Percentiles rank a stretch among this genome's conserved stretches.
Evolutionary conservation across 2,113 vertebrate species (phyloP).

Genomic region (Mesocricetus auratus): DNA sequence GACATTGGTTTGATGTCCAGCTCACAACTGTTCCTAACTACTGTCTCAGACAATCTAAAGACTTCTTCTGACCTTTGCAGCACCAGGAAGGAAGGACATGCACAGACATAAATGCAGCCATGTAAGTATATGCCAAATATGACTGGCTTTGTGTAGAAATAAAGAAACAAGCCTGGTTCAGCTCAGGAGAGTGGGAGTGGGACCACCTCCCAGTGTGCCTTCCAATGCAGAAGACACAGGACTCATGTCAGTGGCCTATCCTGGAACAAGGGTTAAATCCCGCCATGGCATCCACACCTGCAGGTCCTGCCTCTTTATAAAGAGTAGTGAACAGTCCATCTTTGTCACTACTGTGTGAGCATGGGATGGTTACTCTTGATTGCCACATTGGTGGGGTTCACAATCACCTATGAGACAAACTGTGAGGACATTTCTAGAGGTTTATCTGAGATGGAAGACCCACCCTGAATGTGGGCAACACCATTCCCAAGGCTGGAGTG

Average conservation of each 20-base stretch:
- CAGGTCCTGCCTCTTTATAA: neutral
- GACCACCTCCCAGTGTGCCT: neutral
- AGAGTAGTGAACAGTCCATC: neutral
- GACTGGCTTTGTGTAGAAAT: neutral
- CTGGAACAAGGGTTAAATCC: neutral
- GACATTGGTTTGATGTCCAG: neutral
- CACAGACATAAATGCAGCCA: neutral
- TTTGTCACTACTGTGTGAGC: neutral
- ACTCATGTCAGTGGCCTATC: fast-evolving
- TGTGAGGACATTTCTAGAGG: neutral
- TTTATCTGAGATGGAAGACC: neutral
- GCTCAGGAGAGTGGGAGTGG: fast-evolving
- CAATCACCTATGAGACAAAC: neutral
- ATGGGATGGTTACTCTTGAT: too few relatives aligned
- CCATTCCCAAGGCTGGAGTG: too few relatives aligned
- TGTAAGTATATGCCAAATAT: too few relatives aligned
- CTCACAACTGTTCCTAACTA: neutral
- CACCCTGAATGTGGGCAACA: neutral
- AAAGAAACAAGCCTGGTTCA: neutral
- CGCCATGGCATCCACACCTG: neutral
- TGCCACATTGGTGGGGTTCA: neutral
- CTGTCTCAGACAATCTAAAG: neutral
- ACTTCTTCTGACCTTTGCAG: neutral
- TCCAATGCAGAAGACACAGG: fast-evolving
- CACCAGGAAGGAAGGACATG: neutral